These are phyloP conservation scores for Euzophera pinguis DNA, from an alignment of 2,888 invertebrate genomes.

Conservation along the genomic window DNA sequence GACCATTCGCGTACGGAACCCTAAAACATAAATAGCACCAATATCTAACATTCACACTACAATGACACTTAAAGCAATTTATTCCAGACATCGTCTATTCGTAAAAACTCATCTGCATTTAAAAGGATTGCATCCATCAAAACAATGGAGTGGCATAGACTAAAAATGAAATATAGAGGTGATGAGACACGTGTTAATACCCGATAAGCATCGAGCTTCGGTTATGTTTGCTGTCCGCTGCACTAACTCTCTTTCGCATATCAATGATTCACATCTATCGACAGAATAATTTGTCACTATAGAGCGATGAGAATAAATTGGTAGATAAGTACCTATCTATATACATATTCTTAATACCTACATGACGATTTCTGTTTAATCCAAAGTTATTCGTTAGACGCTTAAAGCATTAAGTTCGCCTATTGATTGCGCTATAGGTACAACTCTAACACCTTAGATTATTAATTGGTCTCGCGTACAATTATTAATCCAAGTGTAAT, in stretches of 20 bases:
- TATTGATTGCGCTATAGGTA: too few relatives aligned
- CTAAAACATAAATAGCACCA: neutral
- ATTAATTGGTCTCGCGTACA: too few relatives aligned
- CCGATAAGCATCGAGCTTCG: conserved; percentile 8
- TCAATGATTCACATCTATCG: conserved; percentile 6
- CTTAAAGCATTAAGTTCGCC: too few relatives aligned
- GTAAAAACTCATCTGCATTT: conserved; percentile 3
- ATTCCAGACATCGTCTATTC: neutral
- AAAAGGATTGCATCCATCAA: neutral
- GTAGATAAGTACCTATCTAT: too few relatives aligned
- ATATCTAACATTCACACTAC: neutral
- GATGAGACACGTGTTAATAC: conserved; percentile 7
- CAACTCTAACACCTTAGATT: too few relatives aligned
- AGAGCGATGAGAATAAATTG: too few relatives aligned
- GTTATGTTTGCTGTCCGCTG: conserved; percentile 2
- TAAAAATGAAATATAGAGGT: conserved; percentile 8
- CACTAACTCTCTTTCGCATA: neutral
- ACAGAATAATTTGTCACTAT: neutral
- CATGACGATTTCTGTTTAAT: too few relatives aligned
- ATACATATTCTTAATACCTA: too few relatives aligned
- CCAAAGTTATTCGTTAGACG: too few relatives aligned
- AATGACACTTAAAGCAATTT: neutral
- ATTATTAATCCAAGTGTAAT: too few relatives aligned
- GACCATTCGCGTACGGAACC: too few relatives aligned
- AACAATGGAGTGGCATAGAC: neutral